Evolutionary conservation across 2,888 invertebrate genomes (phyloP).

Genomic region (Dynastes hyllus): DNA sequence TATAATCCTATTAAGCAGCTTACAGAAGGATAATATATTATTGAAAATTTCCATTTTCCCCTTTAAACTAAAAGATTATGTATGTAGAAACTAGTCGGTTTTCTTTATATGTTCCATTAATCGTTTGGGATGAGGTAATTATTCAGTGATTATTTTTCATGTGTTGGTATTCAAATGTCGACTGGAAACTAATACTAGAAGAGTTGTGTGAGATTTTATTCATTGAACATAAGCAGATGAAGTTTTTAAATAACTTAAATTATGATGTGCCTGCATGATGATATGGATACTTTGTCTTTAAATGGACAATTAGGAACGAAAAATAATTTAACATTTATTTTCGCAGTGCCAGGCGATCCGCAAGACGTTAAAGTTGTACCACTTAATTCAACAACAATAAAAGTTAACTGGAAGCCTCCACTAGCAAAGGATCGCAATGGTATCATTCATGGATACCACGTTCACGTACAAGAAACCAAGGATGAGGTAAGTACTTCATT

Average conservation of each 20-base stretch:
- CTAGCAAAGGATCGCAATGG: conserved; percentile 93
- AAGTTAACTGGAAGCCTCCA: conserved; percentile 96
- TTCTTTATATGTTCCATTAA: conserved; percentile 59
- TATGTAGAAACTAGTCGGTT: conserved; percentile 52
- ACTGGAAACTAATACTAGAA: conserved; percentile 56
- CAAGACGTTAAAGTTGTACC: conserved; percentile 91
- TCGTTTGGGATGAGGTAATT: conserved; percentile 68
- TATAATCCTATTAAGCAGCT: conserved; percentile 55
- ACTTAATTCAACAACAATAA: conserved; percentile 96
- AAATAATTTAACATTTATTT: conserved; percentile 55
- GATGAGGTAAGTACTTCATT: conserved; percentile 79
- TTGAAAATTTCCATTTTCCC: conserved; percentile 52
- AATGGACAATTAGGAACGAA: neutral
- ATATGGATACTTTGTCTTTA: conserved; percentile 54
- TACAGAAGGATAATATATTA: conserved; percentile 52
- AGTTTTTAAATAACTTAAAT: conserved; percentile 54
- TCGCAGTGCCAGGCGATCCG: conserved; percentile 97
- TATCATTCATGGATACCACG: conserved; percentile 96
- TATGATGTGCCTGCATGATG: conserved; percentile 69
- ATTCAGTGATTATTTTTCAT: conserved; percentile 68
- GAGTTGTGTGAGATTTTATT: conserved; percentile 55
- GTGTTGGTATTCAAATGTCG: conserved; percentile 85
- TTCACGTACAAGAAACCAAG: conserved; percentile 93
- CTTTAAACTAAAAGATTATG: conserved; percentile 39
- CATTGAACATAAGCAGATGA: conserved; percentile 21